Evolutionary conservation across 53 echinoderm and acorn worm genomes (phyloP).

Genomic region (Hippasteria phrygiana): DNA sequence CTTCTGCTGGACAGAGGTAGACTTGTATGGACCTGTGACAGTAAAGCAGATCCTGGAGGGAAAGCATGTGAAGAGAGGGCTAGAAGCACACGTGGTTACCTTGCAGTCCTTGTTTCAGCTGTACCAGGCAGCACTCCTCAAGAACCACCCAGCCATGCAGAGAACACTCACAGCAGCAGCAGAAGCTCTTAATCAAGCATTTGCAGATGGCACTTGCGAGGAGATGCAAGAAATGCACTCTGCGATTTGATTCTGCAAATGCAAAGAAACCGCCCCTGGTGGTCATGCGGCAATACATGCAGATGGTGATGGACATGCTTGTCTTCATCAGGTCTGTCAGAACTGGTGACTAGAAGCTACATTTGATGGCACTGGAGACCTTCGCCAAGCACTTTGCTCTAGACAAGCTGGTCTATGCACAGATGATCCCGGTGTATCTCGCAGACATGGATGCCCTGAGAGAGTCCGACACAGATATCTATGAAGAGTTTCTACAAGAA

Average conservation of each 20-base stretch:
- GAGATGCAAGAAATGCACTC: too few species aligned
- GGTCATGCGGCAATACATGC: slow-evolving; percentile 44
- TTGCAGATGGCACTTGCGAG: neutral
- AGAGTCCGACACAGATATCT: slow-evolving; percentile 2
- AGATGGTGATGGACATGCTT: slow-evolving; percentile 51
- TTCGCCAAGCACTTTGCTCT: slow-evolving; percentile 49
- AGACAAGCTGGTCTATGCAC: slow-evolving; percentile 52
- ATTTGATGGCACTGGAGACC: neutral
- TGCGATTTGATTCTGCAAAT: slow-evolving; percentile 9
- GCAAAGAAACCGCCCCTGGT: neutral
- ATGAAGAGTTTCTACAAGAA: slow-evolving; percentile 13
- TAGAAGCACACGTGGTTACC: slow-evolving; percentile 5
- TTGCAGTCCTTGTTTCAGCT: slow-evolving; percentile 15
- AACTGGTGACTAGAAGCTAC: slow-evolving; percentile 19
- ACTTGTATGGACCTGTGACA: slow-evolving; percentile 2
- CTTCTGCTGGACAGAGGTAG: slow-evolving; percentile 30
- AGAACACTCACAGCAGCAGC: neutral
- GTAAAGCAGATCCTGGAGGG: slow-evolving; percentile 29
- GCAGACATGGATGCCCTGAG: slow-evolving; percentile 35
- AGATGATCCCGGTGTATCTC: slow-evolving; percentile 50
- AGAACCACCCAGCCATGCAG: neutral
- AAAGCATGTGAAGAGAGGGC: slow-evolving; percentile 28
- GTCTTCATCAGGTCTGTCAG: slow-evolving; percentile 18
- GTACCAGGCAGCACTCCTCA: neutral
- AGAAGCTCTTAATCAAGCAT: neutral